Evolutionary conservation across 2,888 invertebrate species (phyloP).

Genomic region (Leptogaster cylindrica): DNA sequence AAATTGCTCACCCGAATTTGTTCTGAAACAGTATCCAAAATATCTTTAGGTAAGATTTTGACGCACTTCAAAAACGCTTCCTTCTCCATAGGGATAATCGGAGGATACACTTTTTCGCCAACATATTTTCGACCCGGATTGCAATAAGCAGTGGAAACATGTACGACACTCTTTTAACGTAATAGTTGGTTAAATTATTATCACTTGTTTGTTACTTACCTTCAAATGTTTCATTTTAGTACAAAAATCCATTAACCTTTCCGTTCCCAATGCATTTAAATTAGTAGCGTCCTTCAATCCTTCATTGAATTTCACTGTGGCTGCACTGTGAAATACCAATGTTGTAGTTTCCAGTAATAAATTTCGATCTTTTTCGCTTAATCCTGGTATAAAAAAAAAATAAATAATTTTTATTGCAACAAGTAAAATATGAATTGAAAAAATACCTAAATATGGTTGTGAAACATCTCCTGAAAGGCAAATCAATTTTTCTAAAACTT

Average conservation of each 20-base stretch:
- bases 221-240: slow-evolving; percentile 78
- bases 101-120: slow-evolving; percentile 83
- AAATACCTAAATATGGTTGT: slow-evolving; percentile 67
- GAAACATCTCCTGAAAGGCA: slow-evolving; percentile 80
- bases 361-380: slow-evolving; percentile 66
- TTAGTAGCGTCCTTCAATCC: slow-evolving; percentile 84
- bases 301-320: slow-evolving; percentile 94
- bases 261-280: slow-evolving; percentile 89
- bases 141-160: slow-evolving; percentile 96
- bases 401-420: too few relatives aligned
- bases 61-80: slow-evolving; percentile 68
- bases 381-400: slow-evolving; percentile 50
- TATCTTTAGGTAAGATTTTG: slow-evolving; percentile 69
- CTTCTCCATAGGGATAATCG: slow-evolving; percentile 67
- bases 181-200: slow-evolving; percentile 42
- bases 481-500: slow-evolving; percentile 71
- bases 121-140: slow-evolving; percentile 85
- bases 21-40: slow-evolving; percentile 66
- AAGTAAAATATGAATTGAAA: too few relatives aligned
- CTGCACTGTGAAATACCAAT: slow-evolving; percentile 93
- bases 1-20: slow-evolving; percentile 64
- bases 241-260: slow-evolving; percentile 82
- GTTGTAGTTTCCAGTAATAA: slow-evolving; percentile 73
- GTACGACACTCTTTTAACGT: slow-evolving; percentile 72
- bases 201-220: slow-evolving; percentile 57